A percentile compares a stretch with the other conserved stretches of the same genome.
phyloP scores from a whole-genome alignment of 2,888 invertebrate species.

The Melitaea athalia region DNA sequence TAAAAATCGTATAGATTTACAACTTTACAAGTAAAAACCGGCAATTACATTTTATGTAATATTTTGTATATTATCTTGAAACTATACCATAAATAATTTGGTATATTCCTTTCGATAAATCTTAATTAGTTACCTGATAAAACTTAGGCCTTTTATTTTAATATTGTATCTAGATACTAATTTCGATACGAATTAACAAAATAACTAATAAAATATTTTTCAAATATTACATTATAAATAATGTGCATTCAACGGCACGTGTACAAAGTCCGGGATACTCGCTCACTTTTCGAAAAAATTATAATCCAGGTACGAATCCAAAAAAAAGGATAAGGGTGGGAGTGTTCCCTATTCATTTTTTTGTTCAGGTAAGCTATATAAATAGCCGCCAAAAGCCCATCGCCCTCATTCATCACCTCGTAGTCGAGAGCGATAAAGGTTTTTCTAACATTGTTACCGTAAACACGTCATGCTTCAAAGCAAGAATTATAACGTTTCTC shows the following conservation, averaged over 20 bases:
- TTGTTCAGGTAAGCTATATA: constrained; percentile 69
- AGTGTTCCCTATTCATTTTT: constrained; percentile 71
- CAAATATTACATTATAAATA: constrained; percentile 43
- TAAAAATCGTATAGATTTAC: no score
- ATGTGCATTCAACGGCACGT: constrained; percentile 70
- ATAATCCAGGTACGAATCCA: constrained; percentile 65
- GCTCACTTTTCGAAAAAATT: constrained; percentile 36
- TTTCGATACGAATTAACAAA: not conserved
- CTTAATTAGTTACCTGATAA: no score
- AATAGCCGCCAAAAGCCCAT: constrained; percentile 54
- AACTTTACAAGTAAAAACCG: no score
- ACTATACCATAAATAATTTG: no score
- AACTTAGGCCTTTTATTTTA: no score
- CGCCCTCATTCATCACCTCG: constrained; percentile 67
- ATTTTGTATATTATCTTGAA: no score
- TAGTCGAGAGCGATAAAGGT: constrained; percentile 54
- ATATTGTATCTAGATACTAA: no score
- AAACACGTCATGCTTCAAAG: constrained; percentile 42
- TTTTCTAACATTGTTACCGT: constrained; percentile 37
- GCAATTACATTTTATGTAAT: no score
- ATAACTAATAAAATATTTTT: not conserved
- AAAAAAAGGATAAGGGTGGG: constrained; percentile 68
- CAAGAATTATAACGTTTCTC: constrained; percentile 44
- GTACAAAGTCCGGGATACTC: constrained; percentile 52
- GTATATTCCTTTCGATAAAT: no score